These are phyloP conservation scores for Latheticus oryzae DNA, from an alignment of 2,888 invertebrate species.

Conservation along the genomic window DNA sequence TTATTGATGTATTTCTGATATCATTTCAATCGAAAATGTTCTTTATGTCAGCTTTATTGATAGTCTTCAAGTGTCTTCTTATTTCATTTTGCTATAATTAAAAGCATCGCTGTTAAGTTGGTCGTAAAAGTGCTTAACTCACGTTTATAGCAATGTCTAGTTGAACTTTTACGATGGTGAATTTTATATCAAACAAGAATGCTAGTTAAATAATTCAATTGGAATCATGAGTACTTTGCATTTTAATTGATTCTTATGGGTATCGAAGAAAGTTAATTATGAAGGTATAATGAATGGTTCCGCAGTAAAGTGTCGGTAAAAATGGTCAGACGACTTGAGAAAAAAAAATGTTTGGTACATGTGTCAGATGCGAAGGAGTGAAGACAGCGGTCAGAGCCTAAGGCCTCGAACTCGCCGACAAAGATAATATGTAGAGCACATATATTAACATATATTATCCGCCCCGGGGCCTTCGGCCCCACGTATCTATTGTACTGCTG, in stretches of 20 bases:
- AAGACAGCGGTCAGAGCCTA: slow-evolving; percentile 48
- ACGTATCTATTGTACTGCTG: slow-evolving; percentile 48
- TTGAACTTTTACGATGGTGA: slow-evolving; percentile 32
- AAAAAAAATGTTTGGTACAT: slow-evolving; percentile 4
- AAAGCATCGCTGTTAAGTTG: slow-evolving; percentile 31
- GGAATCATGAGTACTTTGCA: slow-evolving; percentile 31
- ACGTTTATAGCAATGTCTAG: slow-evolving; percentile 32
- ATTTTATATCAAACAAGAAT: slow-evolving; percentile 28
- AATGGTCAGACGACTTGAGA: neutral
- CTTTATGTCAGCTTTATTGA: too few relatives aligned
- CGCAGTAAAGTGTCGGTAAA: slow-evolving; percentile 3
- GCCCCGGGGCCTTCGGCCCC: slow-evolving; percentile 51
- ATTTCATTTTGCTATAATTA: slow-evolving; percentile 8
- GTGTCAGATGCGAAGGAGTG: slow-evolving; percentile 51
- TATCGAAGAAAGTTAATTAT: slow-evolving; percentile 30
- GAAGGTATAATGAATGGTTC: slow-evolving; percentile 22
- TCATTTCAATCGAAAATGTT: slow-evolving; percentile 47
- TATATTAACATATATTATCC: slow-evolving; percentile 64
- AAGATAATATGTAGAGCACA: slow-evolving; percentile 65
- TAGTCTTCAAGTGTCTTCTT: too few relatives aligned
- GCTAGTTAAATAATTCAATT: slow-evolving; percentile 27
- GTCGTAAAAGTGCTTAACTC: slow-evolving; percentile 33
- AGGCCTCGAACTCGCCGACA: slow-evolving; percentile 62
- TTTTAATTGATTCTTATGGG: slow-evolving; percentile 32
- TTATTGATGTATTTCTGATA: slow-evolving; percentile 47